Conservation (phyloP, 1,140 invertebrate species). For the Copidosoma floridanum region DNA sequence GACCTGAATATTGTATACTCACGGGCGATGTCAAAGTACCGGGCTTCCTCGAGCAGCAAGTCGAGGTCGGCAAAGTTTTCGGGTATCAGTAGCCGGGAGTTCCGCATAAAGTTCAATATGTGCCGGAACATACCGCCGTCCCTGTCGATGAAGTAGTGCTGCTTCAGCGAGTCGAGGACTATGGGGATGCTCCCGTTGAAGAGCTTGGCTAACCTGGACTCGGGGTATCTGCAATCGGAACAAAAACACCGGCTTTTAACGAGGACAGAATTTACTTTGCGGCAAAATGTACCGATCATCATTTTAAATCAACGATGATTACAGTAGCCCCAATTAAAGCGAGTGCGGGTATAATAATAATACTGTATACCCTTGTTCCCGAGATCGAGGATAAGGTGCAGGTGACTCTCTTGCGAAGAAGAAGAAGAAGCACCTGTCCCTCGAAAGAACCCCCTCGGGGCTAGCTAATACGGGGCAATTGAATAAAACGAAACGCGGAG, state of each 20-base stretch:
- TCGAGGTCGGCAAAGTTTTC: conserved; percentile 85
- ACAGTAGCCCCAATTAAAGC: conserved; percentile 24
- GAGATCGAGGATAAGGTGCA: too few relatives aligned
- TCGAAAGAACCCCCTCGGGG: conserved; percentile 34
- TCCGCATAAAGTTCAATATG: conserved; percentile 93
- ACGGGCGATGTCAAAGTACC: conserved; percentile 89
- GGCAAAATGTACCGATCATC: too few relatives aligned
- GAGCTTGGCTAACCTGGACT: conserved; percentile 86
- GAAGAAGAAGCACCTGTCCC: conserved; percentile 48
- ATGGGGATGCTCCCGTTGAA: conserved; percentile 97
- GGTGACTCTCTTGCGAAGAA: conserved; percentile 35
- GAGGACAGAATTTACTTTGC: too few relatives aligned
- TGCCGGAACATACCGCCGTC: conserved; percentile 95
- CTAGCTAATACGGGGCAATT: conserved; percentile 19
- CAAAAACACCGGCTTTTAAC: conserved; percentile 16
- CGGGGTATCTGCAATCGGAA: conserved; percentile 83
- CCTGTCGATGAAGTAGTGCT: conserved; percentile 97
- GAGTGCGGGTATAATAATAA: too few relatives aligned
- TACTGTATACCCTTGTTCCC: too few relatives aligned
- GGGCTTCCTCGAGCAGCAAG: conserved; percentile 87
- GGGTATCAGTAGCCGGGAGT: conserved; percentile 82
- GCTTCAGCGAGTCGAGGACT: conserved; percentile 92
- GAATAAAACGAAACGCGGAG: conserved; percentile 19
- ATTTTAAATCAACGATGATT: too few relatives aligned
- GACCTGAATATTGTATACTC: conserved; percentile 51